These are phyloP conservation scores for Danio albolineatus DNA, from an alignment of 2,797 vertebrate genomes.

Conservation along the genomic window DNA sequence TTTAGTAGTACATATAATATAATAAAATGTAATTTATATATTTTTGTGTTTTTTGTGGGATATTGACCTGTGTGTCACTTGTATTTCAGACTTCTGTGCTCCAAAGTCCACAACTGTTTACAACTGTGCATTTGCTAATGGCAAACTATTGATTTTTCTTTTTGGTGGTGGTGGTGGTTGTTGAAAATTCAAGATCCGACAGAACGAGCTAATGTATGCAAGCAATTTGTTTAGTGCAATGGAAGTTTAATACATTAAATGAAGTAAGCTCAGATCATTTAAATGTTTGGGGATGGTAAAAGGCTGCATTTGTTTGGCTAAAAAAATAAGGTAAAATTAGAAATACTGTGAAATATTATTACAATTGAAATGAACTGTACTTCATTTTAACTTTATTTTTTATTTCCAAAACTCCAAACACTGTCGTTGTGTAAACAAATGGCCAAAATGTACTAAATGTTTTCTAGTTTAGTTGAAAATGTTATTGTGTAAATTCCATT, in stretches of 20 bases:
- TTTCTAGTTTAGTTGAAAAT: no score
- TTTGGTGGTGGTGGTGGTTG: neutral
- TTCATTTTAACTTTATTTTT: neutral
- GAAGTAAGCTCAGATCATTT: neutral
- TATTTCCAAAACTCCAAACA: no score
- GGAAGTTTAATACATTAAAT: neutral
- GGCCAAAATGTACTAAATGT: no score
- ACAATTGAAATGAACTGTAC: neutral
- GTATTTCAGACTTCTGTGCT: neutral
- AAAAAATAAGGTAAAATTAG: neutral
- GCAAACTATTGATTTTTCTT: slow-evolving; percentile 31
- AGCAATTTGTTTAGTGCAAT: neutral
- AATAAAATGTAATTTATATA: neutral
- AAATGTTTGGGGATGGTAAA: neutral
- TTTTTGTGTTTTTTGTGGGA: neutral
- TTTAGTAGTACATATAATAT: neutral
- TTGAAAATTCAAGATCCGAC: neutral
- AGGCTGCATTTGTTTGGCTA: neutral
- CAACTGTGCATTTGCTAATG: slow-evolving; percentile 17
- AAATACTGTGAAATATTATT: neutral
- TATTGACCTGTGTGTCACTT: neutral
- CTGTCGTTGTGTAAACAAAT: no score
- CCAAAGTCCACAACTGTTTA: slow-evolving; percentile 39
- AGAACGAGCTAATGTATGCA: neutral
- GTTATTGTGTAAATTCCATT: no score